Percentiles rank a stretch among this genome's conserved stretches.
phyloP scores from a whole-genome alignment of 2,888 invertebrate species.

The Ornithoptera alexandrae region DNA sequence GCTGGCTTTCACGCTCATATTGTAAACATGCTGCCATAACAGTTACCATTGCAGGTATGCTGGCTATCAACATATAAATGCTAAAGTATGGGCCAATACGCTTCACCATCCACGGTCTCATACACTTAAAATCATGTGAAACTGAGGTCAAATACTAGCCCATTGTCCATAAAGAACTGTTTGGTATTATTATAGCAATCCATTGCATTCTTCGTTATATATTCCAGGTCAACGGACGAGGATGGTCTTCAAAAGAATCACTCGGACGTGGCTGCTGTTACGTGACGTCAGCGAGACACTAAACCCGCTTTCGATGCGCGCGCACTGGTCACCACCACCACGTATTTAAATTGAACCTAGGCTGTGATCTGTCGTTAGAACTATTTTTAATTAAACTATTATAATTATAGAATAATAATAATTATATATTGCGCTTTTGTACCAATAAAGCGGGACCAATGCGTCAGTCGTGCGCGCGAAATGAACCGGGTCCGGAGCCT shows the following conservation, averaged over 20 bases:
- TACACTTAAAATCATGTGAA: too few species aligned
- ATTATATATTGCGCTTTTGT: slow-evolving; percentile 51
- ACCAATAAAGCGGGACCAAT: slow-evolving; percentile 47
- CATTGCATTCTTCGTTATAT: background rate
- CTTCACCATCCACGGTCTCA: too few species aligned
- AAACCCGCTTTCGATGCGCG: slow-evolving; percentile 29
- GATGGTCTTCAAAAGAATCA: slow-evolving; percentile 61
- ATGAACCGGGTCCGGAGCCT: slow-evolving; percentile 9
- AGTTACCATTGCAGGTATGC: too few species aligned
- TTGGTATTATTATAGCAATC: too few species aligned
- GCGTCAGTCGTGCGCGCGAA: slow-evolving; percentile 33
- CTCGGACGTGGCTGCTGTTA: slow-evolving; percentile 65
- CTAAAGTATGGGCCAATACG: too few species aligned
- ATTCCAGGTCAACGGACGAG: slow-evolving; percentile 65
- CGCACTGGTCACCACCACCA: slow-evolving; percentile 49
- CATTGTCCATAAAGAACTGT: too few species aligned
- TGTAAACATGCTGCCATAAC: too few species aligned
- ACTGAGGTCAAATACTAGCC: too few species aligned
- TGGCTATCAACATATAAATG: too few species aligned
- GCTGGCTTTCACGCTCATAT: too few species aligned
- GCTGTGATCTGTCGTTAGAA: slow-evolving; percentile 76
- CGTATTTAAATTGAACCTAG: slow-evolving; percentile 57
- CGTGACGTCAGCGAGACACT: slow-evolving; percentile 53
- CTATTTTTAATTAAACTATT: slow-evolving; percentile 54
- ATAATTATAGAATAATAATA: slow-evolving; percentile 46